A percentile compares a stretch with the other conserved stretches of the same genome.
Evolutionary conservation across 2,888 invertebrate genomes (phyloP).

Genomic region (Acrobasis suavella): DNA sequence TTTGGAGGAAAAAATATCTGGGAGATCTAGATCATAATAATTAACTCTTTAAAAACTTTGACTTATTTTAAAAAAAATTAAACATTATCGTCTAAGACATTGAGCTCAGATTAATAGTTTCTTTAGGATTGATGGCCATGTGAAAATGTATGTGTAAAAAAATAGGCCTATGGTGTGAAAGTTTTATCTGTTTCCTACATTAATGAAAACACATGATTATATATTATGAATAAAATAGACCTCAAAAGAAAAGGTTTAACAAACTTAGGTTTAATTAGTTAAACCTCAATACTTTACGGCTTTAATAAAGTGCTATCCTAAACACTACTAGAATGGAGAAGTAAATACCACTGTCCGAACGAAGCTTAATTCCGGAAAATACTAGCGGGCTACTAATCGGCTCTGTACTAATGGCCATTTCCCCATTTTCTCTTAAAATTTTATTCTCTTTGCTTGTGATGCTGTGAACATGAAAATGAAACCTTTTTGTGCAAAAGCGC

Average conservation of each 20-base stretch:
- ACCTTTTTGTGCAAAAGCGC: conserved; percentile 18
- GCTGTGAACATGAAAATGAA: conserved; percentile 31
- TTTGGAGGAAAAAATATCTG: no score
- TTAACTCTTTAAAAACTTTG: no score
- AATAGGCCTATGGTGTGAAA: no score
- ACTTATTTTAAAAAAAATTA: no score
- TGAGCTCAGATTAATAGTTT: no score
- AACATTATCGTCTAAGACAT: no score
- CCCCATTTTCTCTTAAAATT: conserved; percentile 41
- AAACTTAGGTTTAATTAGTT: conserved; percentile 5
- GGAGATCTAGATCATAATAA: no score
- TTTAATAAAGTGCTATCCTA: conserved; percentile 14
- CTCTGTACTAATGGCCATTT: conserved; percentile 50
- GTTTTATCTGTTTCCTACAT: no score
- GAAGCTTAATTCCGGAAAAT: conserved; percentile 42
- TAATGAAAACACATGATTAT: no score
- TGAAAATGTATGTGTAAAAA: no score
- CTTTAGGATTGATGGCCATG: no score
- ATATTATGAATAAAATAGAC: no score
- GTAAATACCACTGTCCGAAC: conserved; percentile 37
- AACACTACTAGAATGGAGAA: conserved; percentile 29
- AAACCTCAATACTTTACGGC: conserved; percentile 14
- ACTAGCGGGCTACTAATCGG: conserved; percentile 44
- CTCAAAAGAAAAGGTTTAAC: neutral
- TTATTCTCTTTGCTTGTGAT: conserved; percentile 31